Conservation (phyloP, 2,113 vertebrate genomes). For the Alethe castanea region DNA sequence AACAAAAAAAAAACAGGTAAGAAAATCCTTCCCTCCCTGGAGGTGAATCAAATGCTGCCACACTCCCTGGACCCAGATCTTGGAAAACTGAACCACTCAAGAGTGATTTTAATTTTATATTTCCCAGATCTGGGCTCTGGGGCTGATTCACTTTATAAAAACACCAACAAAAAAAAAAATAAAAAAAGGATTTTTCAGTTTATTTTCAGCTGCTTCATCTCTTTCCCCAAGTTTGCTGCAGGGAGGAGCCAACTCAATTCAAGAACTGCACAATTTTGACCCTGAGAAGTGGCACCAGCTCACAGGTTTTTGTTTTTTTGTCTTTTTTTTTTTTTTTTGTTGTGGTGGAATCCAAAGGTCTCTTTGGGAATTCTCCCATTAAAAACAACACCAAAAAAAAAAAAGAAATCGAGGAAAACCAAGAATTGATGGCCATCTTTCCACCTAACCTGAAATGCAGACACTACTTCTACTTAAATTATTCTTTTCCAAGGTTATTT, state of each 20-base stretch:
- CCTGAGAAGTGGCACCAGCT: constrained; percentile 53
- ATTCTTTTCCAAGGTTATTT: neutral
- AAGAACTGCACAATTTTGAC: constrained; percentile 37
- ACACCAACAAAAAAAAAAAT: neutral
- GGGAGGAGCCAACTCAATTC: constrained; percentile 18
- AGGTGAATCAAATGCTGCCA: neutral
- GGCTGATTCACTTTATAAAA: neutral
- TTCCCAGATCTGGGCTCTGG: neutral
- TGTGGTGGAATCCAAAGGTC: neutral
- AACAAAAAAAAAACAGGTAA: too few species aligned
- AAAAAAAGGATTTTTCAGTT: neutral
- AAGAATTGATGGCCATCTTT: constrained; percentile 40
- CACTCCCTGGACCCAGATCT: neutral
- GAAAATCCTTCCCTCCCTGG: neutral
- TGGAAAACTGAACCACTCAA: neutral
- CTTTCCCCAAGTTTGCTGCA: neutral
- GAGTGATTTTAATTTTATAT: neutral
- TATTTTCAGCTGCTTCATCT: constrained; percentile 5
- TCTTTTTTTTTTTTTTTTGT: neutral
- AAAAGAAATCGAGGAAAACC: neutral
- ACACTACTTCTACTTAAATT: constrained; percentile 40
- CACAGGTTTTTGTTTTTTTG: neutral
- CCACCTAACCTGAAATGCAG: constrained; percentile 47
- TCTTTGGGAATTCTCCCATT: neutral
- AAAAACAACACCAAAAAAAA: neutral